Evolutionary conservation across 2,113 vertebrate genomes (phyloP).

Genomic region (Perca schrenkii): DNA sequence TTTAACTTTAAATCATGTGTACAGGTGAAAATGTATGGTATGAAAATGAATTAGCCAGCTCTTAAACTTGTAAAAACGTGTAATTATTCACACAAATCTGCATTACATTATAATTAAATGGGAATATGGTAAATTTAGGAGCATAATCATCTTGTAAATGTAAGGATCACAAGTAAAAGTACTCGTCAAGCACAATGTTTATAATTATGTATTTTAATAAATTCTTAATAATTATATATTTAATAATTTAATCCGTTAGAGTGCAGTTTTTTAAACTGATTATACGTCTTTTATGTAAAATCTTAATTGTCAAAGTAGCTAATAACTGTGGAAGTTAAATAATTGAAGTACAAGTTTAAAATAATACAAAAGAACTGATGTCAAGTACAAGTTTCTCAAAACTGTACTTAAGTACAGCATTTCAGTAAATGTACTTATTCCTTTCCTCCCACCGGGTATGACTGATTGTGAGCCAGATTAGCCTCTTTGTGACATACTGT

Average conservation of each 20-base stretch:
- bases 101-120: neutral
- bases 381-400: neutral
- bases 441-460: neutral
- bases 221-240: neutral
- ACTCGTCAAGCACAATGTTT: neutral
- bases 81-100: neutral
- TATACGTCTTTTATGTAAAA: neutral
- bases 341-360: neutral
- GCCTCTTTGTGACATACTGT: neutral
- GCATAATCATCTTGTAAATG: no score
- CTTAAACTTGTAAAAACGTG: neutral
- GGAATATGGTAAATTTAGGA: neutral
- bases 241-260: no score
- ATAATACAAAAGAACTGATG: neutral
- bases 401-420: neutral
- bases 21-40: no score
- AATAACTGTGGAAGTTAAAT: neutral
- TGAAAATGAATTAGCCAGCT: neutral
- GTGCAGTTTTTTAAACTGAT: no score
- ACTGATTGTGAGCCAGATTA: constrained; percentile 5
- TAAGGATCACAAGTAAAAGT: neutral
- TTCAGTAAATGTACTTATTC: neutral
- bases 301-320: neutral
- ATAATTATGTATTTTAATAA: neutral
- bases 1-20: neutral